Evolutionary conservation across 2,888 invertebrate species (phyloP).

Genomic region (Microplitis deprimator): DNA sequence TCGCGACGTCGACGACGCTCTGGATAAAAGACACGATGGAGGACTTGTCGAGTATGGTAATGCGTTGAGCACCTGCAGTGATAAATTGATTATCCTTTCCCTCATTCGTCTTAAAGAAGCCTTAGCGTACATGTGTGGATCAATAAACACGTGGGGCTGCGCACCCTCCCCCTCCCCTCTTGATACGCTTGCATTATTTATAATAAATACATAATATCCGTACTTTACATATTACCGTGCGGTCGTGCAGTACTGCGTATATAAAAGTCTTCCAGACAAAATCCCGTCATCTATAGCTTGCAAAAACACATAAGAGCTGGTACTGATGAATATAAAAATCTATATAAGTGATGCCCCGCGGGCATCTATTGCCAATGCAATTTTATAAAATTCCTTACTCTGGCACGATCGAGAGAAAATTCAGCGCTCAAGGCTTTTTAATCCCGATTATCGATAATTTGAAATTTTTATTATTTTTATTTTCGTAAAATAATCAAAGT

Average conservation of each 20-base stretch:
- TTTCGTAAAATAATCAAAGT: background rate
- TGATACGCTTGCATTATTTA: slow-evolving; percentile 55
- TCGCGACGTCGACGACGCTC: slow-evolving; percentile 36
- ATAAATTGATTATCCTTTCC: slow-evolving; percentile 67
- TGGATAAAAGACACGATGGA: slow-evolving; percentile 43
- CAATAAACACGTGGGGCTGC: slow-evolving; percentile 43
- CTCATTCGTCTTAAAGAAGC: slow-evolving; percentile 33
- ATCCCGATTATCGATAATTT: slow-evolving; percentile 1
- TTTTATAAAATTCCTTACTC: slow-evolving; percentile 57
- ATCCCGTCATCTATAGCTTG: background rate
- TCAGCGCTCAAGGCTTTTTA: slow-evolving; percentile 33
- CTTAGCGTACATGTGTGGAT: slow-evolving; percentile 11
- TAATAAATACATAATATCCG: slow-evolving; percentile 69
- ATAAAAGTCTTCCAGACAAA: slow-evolving; percentile 30
- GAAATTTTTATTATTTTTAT: background rate
- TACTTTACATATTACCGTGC: slow-evolving; percentile 60
- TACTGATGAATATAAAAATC: slow-evolving; percentile 4
- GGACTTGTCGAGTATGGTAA: slow-evolving; percentile 66
- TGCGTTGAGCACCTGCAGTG: slow-evolving; percentile 66
- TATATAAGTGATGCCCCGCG: slow-evolving; percentile 44
- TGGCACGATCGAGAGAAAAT: slow-evolving; percentile 37
- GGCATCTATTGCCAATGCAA: slow-evolving; percentile 49
- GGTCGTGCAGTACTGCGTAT: slow-evolving; percentile 45
- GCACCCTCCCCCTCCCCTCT: background rate
- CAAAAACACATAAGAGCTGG: slow-evolving; percentile 5